Evolutionary conservation across 92 coral and sea anemone genomes (phyloP), one percentile per base, ranked within the genome.

Genomic region (Nematostella vectensis): DNA sequence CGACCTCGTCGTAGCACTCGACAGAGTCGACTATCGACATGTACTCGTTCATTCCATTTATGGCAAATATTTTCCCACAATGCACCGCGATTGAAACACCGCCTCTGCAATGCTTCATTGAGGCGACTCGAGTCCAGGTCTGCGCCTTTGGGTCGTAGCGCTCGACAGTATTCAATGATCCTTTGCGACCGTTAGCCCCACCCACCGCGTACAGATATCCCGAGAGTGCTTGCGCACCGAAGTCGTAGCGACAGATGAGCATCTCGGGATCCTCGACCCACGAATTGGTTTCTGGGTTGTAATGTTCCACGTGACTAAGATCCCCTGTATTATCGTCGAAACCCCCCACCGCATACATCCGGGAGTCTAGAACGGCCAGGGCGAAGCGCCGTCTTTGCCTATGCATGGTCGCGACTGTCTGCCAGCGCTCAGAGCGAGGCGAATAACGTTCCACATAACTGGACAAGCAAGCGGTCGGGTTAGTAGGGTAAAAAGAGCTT

Each of bases 1-100:
- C 71, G 25, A 85, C 85, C 48, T 93, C 99, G 27, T 93, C 75
- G 53, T 93, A 93, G 31, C 96, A 82, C 54, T 93, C 99, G 4
- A 81, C 94, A 1, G 88, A 63, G 67, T 93, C 87, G 29, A 87
- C 94, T 16, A 78, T 80, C 13, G 99, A 86, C 99, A 93, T 93
- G 67, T 87, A 93, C 62, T 86, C 96, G 47, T 80, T 93, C 99
- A 93, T 93, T 30, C 99, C 99, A 54, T 93, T 93, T 25, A 93
- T 79, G 4, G 95, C 99, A 68, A 86, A 93, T 31, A 93, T 93
- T 71, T 93, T 93, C 54, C 99, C 99, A 56, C 88, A 86, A 30
- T 74, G 85, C 19, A 93, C 93, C 3, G 99, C 77, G 18, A 85
- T 86, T 0, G 96, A 88, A 25, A 78, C 84, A 6, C 99, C 99